These are phyloP conservation scores for Rhynchophorus ferrugineus DNA, from an alignment of 1,140 invertebrate species.

Conservation along the genomic window DNA sequence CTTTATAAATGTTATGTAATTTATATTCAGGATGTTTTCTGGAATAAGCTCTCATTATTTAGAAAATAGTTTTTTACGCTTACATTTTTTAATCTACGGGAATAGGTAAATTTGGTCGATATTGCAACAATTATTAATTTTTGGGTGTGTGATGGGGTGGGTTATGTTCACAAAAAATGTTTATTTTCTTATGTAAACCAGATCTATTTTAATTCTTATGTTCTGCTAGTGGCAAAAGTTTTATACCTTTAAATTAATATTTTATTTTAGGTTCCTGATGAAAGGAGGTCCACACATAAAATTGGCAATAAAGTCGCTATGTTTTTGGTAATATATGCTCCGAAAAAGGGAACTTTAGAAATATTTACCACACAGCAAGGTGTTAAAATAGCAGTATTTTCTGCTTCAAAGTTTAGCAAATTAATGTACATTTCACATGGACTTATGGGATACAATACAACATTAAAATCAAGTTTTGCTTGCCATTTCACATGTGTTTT, in stretches of 20 bases:
- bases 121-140: no score
- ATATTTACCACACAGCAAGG: constrained; percentile 83
- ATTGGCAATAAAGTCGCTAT: constrained; percentile 48
- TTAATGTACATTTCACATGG: constrained; percentile 73
- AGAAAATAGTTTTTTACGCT: no score
- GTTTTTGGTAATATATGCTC: constrained; percentile 81
- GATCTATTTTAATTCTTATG: not conserved
- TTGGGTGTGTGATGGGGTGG: no score
- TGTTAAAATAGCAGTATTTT: constrained; percentile 81
- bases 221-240: no score
- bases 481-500: constrained; percentile 64
- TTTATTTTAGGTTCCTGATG: constrained; percentile 54
- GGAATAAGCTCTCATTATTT: no score
- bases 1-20: not conserved
- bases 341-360: constrained; percentile 75
- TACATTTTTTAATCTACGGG: no score
- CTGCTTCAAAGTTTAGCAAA: constrained; percentile 73
- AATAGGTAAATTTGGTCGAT: no score
- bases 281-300: constrained; percentile 42
- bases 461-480: constrained; percentile 43
- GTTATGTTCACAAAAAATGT: no score
- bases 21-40: not conserved
- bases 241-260: no score
- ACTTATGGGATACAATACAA: constrained; percentile 57
- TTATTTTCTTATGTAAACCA: no score